These are phyloP conservation scores for Ardeotis arabs DNA, from an alignment of 2,113 vertebrate species.

Conservation along the genomic window DNA sequence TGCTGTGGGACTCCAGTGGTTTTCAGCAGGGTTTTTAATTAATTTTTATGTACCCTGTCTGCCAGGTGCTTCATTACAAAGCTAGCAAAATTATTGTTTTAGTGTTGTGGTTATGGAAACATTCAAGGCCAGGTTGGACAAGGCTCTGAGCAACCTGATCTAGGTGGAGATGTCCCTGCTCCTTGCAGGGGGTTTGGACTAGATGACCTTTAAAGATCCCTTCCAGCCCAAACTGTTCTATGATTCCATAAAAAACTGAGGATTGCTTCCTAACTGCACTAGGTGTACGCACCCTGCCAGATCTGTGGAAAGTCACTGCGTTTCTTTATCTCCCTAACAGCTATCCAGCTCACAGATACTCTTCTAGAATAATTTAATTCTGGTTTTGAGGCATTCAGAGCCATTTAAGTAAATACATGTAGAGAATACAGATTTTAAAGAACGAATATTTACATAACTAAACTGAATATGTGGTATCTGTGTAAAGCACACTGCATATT, in stretches of 20 bases:
- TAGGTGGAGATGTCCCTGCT: no score
- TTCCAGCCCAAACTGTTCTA: no score
- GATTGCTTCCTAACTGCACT: not conserved
- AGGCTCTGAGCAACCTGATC: no score
- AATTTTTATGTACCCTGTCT: not conserved
- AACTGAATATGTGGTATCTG: not conserved
- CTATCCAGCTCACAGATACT: not conserved
- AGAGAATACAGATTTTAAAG: not conserved
- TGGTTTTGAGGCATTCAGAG: not conserved
- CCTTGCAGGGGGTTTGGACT: no score
- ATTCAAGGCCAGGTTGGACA: no score
- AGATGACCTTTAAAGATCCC: no score
- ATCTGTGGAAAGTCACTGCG: not conserved
- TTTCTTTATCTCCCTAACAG: not conserved
- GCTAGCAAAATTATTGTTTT: not conserved
- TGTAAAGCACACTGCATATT: not conserved
- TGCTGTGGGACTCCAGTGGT: not conserved
- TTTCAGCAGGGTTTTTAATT: not conserved
- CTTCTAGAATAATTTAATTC: not conserved
- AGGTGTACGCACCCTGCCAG: not conserved
- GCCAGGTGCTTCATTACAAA: not conserved
- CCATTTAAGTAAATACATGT: not conserved
- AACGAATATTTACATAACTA: not conserved
- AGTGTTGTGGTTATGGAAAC: no score
- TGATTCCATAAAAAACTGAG: not conserved